Conservation (phyloP, 2,113 vertebrate genomes). For the Motacilla alba region DNA sequence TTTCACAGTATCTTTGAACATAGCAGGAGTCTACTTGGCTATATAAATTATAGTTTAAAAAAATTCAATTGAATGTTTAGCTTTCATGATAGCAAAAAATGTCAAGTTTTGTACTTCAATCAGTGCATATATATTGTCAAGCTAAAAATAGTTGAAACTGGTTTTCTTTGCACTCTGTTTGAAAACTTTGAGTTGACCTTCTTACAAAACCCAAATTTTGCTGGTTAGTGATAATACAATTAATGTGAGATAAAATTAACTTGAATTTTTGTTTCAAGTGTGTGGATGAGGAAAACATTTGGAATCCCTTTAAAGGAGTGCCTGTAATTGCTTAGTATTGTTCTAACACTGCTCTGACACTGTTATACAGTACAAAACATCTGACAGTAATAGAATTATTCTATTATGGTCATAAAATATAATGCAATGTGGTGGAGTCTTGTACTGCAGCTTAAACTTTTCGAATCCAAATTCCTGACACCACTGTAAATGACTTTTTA, state of each 20-base stretch:
- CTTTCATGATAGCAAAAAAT: background rate
- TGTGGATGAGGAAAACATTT: background rate
- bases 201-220: background rate
- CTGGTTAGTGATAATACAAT: background rate
- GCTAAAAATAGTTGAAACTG: background rate
- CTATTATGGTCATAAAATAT: background rate
- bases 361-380: background rate
- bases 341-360: background rate
- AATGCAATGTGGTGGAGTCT: background rate
- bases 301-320: background rate
- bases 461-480: background rate
- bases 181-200: background rate
- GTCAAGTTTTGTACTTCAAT: background rate
- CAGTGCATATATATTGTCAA: background rate
- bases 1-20: background rate
- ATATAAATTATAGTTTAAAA: background rate
- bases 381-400: background rate
- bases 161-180: background rate
- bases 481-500: background rate
- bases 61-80: background rate
- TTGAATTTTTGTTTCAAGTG: background rate
- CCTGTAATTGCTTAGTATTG: background rate
- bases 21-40: background rate
- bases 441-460: background rate
- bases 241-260: background rate